Percentiles rank a stretch among this genome's conserved stretches.
Evolutionary conservation across 1,140 invertebrate genomes (phyloP).

Genomic region (Zaprionus camerounensis): DNA sequence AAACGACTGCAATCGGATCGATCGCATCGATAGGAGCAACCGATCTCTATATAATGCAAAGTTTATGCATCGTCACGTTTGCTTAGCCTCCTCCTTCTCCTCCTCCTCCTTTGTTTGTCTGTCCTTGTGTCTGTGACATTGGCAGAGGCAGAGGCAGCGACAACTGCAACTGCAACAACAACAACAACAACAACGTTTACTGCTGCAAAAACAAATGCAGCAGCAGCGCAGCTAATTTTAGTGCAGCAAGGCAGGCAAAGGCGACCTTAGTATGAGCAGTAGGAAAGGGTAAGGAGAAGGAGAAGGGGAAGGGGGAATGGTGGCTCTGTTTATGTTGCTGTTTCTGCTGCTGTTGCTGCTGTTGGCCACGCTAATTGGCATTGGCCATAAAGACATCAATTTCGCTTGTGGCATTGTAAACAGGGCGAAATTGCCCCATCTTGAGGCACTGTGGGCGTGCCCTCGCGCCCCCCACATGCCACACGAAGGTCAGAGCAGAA

Average conservation of each 20-base stretch:
- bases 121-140: conserved; percentile 34
- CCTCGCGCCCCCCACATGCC: neutral
- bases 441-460: neutral
- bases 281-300: neutral
- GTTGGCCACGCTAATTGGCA: conserved; percentile 74
- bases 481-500: neutral
- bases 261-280: conserved; percentile 15
- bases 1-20: conserved; percentile 4
- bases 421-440: conserved; percentile 13
- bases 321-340: conserved; percentile 7
- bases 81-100: neutral
- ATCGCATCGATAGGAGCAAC: conserved; percentile 5
- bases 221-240: conserved; percentile 59
- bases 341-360: conserved; percentile 27
- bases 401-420: conserved; percentile 75
- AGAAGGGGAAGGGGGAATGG: neutral
- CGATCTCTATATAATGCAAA: conserved; percentile 30
- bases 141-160: conserved; percentile 20
- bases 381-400: conserved; percentile 83
- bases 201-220: conserved; percentile 39
- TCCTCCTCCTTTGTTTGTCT: neutral
- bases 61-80: conserved; percentile 60
- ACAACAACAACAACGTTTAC: neutral
- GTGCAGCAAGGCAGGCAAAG: conserved; percentile 47
- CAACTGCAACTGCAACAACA: conserved; percentile 1